Conservation (phyloP, 2,113 vertebrate species). For the Cichladusa arquata region DNA sequence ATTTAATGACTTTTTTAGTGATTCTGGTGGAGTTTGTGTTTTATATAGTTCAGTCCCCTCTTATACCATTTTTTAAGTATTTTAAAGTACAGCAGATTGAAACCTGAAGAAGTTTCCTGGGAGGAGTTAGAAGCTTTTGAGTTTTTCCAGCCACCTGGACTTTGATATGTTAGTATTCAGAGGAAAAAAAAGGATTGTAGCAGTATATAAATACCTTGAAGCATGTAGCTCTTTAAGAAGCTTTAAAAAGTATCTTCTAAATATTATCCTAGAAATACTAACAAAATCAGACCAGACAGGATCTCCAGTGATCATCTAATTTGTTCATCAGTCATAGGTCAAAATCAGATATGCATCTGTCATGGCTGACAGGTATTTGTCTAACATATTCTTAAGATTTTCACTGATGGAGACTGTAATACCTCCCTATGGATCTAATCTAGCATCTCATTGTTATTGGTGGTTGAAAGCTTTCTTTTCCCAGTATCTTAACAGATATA, state of each 20-base stretch:
- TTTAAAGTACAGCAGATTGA: neutral
- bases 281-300: neutral
- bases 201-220: neutral
- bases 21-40: neutral
- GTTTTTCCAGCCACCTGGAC: neutral
- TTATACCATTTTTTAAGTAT: neutral
- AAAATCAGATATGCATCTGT: neutral
- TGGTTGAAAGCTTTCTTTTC: neutral
- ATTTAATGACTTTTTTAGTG: neutral
- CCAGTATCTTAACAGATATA: neutral
- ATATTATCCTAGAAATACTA: neutral
- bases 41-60: neutral
- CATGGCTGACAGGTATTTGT: neutral
- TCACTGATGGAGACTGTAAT: neutral
- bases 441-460: neutral
- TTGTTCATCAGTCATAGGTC: neutral
- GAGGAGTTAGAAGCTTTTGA: neutral
- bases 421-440: neutral
- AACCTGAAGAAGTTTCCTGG: neutral
- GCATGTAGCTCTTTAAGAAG: neutral
- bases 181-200: neutral
- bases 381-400: neutral
- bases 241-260: neutral
- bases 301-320: neutral
- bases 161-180: neutral